Conservation (phyloP, 2,888 invertebrate genomes). For the Gandaritis pyraliata region DNA sequence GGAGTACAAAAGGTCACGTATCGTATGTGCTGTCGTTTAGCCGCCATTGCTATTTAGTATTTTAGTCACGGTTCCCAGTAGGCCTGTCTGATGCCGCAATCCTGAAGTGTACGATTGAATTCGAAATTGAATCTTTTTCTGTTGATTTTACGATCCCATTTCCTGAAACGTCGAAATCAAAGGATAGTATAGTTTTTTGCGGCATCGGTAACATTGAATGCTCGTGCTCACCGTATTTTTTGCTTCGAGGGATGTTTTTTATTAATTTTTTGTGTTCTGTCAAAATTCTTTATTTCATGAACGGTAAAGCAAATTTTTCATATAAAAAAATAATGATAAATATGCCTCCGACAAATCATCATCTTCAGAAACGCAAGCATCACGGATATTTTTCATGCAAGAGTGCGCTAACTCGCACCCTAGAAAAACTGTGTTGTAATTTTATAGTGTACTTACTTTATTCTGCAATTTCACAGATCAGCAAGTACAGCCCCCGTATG, state of each 20-base stretch:
- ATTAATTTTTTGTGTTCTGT: no score
- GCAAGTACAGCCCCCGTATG: no score
- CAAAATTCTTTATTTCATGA: no score
- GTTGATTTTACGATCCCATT: slow-evolving; percentile 12
- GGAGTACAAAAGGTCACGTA: slow-evolving; percentile 36
- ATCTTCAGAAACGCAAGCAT: no score
- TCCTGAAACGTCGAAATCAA: background rate
- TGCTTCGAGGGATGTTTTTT: background rate
- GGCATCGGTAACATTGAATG: background rate
- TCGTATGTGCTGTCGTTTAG: slow-evolving; percentile 26
- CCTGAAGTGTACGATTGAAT: slow-evolving; percentile 20
- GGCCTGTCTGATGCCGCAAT: slow-evolving; percentile 17
- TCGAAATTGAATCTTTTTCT: slow-evolving; percentile 19
- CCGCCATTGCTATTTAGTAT: slow-evolving; percentile 30
- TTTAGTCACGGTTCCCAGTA: slow-evolving; percentile 33
- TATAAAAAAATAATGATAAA: no score
- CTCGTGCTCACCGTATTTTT: background rate
- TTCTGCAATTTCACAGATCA: no score
- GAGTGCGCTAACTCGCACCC: no score
- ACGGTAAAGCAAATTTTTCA: no score
- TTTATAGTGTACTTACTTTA: no score
- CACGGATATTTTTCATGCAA: no score
- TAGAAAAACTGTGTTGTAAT: no score
- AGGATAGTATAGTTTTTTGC: background rate
- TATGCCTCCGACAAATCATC: no score